These are phyloP conservation scores for Nesometra sesokonis DNA, from an alignment of 35 echinoderm and acorn worm species.

Conservation along the genomic window DNA sequence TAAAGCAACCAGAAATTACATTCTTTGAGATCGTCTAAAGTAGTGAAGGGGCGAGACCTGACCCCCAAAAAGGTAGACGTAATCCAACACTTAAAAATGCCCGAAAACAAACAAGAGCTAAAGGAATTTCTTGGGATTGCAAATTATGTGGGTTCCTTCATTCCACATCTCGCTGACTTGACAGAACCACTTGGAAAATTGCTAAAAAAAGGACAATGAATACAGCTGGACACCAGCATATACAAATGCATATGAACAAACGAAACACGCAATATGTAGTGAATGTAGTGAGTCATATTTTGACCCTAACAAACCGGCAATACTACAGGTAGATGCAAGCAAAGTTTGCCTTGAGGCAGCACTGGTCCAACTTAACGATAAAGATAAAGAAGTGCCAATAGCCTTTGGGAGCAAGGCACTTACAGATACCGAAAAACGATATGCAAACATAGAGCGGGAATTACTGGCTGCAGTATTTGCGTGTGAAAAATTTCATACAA, in stretches of 20 bases:
- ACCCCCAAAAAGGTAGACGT: constrained; percentile 23
- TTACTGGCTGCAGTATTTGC: constrained; percentile 36
- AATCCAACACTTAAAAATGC: constrained; percentile 5
- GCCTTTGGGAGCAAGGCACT: constrained; percentile 33
- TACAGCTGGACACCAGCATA: constrained; percentile 26
- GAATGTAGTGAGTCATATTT: constrained; percentile 8
- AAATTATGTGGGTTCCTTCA: constrained; percentile 34
- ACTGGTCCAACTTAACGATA: constrained; percentile 11
- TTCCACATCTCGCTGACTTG: constrained; percentile 29
- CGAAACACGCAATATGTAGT: background rate
- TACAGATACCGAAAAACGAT: constrained; percentile 30
- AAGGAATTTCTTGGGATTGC: constrained; percentile 24
- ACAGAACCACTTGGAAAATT: constrained; percentile 29
- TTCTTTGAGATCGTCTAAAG: constrained; percentile 38
- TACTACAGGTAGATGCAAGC: constrained; percentile 19
- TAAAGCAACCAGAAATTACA: constrained; percentile 18
- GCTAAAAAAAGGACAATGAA: constrained; percentile 14
- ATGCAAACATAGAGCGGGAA: constrained; percentile 44
- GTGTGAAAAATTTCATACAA: constrained; percentile 43
- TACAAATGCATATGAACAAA: constrained; percentile 22
- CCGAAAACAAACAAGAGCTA: constrained; percentile 21
- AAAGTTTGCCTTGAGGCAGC: constrained; percentile 15
- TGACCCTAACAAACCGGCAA: constrained; percentile 26
- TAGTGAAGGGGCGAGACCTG: constrained; percentile 16
- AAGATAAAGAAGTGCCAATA: constrained; percentile 23